These are phyloP conservation scores for Philaenus spumarius DNA, from an alignment of 1,140 invertebrate species.

Conservation along the genomic window DNA sequence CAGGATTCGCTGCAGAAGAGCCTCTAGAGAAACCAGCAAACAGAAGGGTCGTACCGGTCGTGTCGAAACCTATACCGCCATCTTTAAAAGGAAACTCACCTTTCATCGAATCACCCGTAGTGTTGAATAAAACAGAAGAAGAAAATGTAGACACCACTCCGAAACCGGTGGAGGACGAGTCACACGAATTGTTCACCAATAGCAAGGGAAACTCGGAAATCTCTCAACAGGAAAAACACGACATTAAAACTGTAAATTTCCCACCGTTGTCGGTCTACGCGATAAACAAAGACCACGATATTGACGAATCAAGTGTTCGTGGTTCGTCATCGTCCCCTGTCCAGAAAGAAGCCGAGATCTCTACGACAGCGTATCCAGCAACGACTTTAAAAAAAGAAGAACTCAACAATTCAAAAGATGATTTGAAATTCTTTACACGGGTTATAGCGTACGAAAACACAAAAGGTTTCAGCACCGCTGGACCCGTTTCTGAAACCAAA, in stretches of 20 bases:
- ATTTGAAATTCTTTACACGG: slow-evolving; percentile 16
- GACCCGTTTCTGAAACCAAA: background rate
- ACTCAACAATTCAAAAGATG: background rate
- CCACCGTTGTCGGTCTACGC: slow-evolving; percentile 17
- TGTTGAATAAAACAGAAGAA: slow-evolving; percentile 8
- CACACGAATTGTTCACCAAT: slow-evolving; percentile 11
- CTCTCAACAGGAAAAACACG: background rate
- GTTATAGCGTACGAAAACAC: slow-evolving; percentile 2
- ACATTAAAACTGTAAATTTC: slow-evolving; percentile 6
- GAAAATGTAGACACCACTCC: slow-evolving; percentile 1
- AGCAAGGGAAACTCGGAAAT: background rate
- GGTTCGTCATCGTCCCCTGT: background rate
- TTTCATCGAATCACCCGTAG: slow-evolving; percentile 12
- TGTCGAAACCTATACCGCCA: slow-evolving; percentile 25
- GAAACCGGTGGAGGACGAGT: slow-evolving; percentile 18
- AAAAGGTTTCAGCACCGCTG: background rate
- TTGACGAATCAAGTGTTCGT: slow-evolving; percentile 10
- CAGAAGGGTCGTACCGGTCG: slow-evolving; percentile 1
- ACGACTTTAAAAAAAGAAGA: background rate
- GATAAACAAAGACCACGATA: slow-evolving; percentile 4
- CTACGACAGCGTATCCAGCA: background rate
- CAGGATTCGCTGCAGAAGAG: background rate
- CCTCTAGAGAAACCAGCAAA: background rate
- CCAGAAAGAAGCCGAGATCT: background rate
- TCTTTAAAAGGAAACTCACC: slow-evolving; percentile 26